A percentile compares a stretch with the other conserved stretches of the same genome.
phyloP scores from a whole-genome alignment of 2,888 invertebrate species.

The Netelia inedita region DNA sequence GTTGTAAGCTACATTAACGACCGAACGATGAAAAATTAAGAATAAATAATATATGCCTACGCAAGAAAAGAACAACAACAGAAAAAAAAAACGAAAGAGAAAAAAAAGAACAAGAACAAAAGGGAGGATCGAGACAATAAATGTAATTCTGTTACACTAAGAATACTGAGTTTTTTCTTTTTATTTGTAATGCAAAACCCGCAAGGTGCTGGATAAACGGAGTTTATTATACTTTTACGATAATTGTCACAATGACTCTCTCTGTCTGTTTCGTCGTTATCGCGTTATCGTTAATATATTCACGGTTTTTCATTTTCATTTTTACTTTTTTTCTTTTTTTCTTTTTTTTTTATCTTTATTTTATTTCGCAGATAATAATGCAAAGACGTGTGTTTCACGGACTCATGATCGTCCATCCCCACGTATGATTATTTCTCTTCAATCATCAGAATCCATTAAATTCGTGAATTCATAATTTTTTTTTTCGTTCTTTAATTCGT shows the following conservation, averaged over 20 bases:
- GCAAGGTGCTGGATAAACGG: conserved; percentile 84
- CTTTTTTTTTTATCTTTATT: conserved; percentile 13
- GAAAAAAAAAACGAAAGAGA: conserved; percentile 28
- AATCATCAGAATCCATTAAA: conserved; percentile 7
- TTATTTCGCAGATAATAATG: conserved; percentile 54
- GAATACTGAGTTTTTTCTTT: conserved; percentile 84
- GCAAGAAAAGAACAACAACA: conserved; percentile 43
- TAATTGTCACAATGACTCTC: conserved; percentile 37
- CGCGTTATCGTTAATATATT: conserved; percentile 55
- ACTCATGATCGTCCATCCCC: conserved; percentile 43
- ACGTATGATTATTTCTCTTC: neutral
- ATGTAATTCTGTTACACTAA: conserved; percentile 85
- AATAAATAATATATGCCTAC: conserved; percentile 68
- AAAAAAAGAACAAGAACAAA: conserved; percentile 65
- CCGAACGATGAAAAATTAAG: conserved; percentile 70
- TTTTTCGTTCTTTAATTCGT: conserved; percentile 27
- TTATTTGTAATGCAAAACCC: conserved; percentile 82
- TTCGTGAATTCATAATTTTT: conserved; percentile 34
- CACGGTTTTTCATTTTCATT: conserved; percentile 25
- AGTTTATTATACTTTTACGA: conserved; percentile 76
- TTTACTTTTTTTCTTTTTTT: neutral
- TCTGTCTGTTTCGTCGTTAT: conserved; percentile 65
- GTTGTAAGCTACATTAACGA: conserved; percentile 79
- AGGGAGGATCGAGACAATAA: conserved; percentile 85
- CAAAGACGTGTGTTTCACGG: conserved; percentile 60